A percentile compares a stretch with the other conserved stretches of the same genome.
These are phyloP conservation scores for Brachynemurus nebulosus DNA, from an alignment of 2,888 invertebrate species.

Conservation along the genomic window DNA sequence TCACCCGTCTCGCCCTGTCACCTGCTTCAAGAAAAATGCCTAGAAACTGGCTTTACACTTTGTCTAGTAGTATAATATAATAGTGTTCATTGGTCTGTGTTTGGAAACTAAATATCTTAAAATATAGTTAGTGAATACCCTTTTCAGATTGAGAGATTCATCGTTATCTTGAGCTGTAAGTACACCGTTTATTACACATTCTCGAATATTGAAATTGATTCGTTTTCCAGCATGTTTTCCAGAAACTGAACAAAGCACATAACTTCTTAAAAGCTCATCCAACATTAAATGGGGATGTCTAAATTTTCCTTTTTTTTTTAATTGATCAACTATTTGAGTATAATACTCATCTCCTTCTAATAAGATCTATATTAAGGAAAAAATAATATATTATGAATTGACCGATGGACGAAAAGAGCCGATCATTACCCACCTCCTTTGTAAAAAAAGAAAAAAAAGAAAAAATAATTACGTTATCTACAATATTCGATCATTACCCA, in stretches of 20 bases:
- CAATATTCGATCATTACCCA: background rate
- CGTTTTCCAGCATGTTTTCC: slow-evolving; percentile 19
- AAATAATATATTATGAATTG: background rate
- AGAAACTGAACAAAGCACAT: slow-evolving; percentile 22
- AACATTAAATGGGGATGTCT: slow-evolving; percentile 24
- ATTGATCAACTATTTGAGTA: slow-evolving; percentile 24
- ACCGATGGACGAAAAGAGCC: background rate
- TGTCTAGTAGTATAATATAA: too few species aligned
- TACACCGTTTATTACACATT: slow-evolving; percentile 27
- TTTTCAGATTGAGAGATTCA: slow-evolving; percentile 19
- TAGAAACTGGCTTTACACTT: too few species aligned
- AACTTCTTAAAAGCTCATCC: slow-evolving; percentile 27
- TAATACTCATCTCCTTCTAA: slow-evolving; percentile 32
- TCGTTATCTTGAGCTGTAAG: slow-evolving; percentile 14
- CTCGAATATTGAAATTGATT: slow-evolving; percentile 24
- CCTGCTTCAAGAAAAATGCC: too few species aligned
- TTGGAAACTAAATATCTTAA: too few species aligned
- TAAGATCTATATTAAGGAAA: slow-evolving; percentile 27
- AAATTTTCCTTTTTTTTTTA: slow-evolving; percentile 23
- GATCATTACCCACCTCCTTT: too few species aligned
- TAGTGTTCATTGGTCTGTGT: too few species aligned
- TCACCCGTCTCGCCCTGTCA: too few species aligned
- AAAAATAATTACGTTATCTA: slow-evolving; percentile 25
- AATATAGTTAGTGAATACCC: too few species aligned
- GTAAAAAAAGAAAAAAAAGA: background rate